These are phyloP conservation scores for Actinernus sp. DNA, from an alignment of 92 coral and sea anemone genomes.

Conservation along the genomic window DNA sequence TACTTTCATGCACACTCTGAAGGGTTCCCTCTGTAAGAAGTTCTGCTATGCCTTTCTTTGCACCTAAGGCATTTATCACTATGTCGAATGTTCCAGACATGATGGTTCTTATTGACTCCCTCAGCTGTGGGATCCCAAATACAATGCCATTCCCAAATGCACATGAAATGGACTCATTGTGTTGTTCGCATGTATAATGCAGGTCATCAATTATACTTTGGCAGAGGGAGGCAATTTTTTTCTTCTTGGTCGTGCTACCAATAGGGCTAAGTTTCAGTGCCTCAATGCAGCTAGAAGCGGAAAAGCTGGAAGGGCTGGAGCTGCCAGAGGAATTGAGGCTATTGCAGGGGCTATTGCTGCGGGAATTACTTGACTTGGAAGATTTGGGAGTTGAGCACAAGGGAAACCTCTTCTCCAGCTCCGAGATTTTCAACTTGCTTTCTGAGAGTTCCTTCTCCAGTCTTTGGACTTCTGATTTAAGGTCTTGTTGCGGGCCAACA, in stretches of 20 bases:
- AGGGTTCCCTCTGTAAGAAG: slow-evolving; percentile 25
- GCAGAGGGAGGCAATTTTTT: slow-evolving; percentile 11
- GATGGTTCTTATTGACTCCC: slow-evolving; percentile 11
- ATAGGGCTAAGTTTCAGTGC: slow-evolving; percentile 8
- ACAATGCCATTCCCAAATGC: slow-evolving; percentile 27
- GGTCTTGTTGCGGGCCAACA: no score
- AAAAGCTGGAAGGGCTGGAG: no score
- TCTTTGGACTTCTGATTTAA: no score
- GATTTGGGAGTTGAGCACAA: no score
- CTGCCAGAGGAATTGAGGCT: no score
- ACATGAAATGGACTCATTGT: slow-evolving; percentile 33
- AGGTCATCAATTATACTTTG: slow-evolving; percentile 1
- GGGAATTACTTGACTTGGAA: no score
- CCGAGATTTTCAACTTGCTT: no score
- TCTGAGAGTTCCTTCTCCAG: no score
- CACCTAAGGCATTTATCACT: slow-evolving; percentile 46
- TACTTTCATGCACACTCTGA: slow-evolving; percentile 13
- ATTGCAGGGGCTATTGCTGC: no score
- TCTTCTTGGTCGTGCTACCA: slow-evolving; percentile 15
- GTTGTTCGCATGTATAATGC: slow-evolving; percentile 8
- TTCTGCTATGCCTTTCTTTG: slow-evolving; percentile 43
- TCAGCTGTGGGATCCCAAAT: slow-evolving; percentile 8
- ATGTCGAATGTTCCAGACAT: slow-evolving; percentile 25
- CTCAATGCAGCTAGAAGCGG: slow-evolving; percentile 16
- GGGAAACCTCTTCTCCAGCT: no score